Conservation (phyloP, 2,113 vertebrate species). For the Platichthys flesus region DNA sequence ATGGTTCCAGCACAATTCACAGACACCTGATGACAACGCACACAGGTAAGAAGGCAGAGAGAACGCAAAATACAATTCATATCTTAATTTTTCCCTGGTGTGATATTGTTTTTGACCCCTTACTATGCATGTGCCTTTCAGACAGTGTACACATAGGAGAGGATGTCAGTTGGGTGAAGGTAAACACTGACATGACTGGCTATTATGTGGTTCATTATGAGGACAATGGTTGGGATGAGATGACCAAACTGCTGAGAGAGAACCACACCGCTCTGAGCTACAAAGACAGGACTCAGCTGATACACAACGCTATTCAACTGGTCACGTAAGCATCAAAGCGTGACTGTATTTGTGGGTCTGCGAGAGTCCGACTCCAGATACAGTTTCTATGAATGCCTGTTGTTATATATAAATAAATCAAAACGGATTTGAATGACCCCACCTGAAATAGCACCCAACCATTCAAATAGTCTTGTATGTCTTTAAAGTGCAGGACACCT, state of each 20-base stretch:
- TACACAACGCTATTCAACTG: slow-evolving; percentile 84
- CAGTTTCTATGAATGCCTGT: too few species aligned
- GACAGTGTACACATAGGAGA: slow-evolving; percentile 77
- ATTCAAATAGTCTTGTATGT: slow-evolving; percentile 26
- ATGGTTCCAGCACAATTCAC: slow-evolving; percentile 64
- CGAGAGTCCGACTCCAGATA: background rate
- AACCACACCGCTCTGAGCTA: slow-evolving; percentile 84
- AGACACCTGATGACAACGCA: slow-evolving; percentile 77
- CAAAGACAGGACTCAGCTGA: slow-evolving; percentile 83
- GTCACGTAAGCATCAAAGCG: slow-evolving; percentile 78
- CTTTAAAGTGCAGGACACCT: slow-evolving; percentile 78
- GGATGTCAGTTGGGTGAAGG: slow-evolving; percentile 82
- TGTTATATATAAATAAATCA: background rate
- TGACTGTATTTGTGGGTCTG: background rate
- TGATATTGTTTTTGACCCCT: background rate
- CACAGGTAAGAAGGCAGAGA: slow-evolving; percentile 54
- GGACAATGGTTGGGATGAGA: slow-evolving; percentile 79
- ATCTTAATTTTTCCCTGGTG: background rate
- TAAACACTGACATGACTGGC: slow-evolving; percentile 84
- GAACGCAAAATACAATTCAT: background rate
- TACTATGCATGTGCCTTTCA: slow-evolving; percentile 51
- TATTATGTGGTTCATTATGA: slow-evolving; percentile 87
- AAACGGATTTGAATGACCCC: background rate
- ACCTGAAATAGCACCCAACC: slow-evolving; percentile 15
- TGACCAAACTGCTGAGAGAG: slow-evolving; percentile 76